Conservation (phyloP, 2,797 vertebrate genomes). For the Furcifer pardalis region DNA sequence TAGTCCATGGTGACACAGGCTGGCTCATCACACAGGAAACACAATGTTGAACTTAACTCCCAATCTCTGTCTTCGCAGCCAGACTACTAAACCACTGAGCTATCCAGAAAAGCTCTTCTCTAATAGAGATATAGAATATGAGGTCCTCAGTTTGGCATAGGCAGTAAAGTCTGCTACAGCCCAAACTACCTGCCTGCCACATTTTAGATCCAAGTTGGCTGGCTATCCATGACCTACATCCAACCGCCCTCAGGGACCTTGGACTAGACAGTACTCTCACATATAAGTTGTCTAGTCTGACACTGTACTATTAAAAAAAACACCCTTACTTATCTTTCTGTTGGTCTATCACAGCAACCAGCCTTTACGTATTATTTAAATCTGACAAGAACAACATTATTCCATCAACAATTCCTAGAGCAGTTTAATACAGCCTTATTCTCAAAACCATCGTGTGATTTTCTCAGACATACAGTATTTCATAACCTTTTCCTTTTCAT, state of each 20-base stretch:
- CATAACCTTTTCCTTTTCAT: neutral
- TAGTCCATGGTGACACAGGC: too few relatives aligned
- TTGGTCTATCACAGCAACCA: neutral
- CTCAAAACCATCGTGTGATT: neutral
- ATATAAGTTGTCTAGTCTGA: neutral
- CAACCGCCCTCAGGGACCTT: neutral
- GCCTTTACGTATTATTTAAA: neutral
- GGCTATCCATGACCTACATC: neutral
- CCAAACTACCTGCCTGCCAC: neutral
- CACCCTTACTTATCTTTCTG: neutral
- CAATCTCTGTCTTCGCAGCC: too few relatives aligned
- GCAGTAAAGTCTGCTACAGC: neutral
- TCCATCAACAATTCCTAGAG: neutral
- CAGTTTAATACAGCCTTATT: neutral
- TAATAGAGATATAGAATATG: neutral
- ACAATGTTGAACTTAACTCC: too few relatives aligned
- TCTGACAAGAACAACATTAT: neutral
- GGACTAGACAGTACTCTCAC: neutral
- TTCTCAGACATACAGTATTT: neutral
- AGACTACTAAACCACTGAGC: too few relatives aligned
- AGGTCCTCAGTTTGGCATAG: neutral
- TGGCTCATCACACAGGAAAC: too few relatives aligned
- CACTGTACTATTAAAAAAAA: neutral
- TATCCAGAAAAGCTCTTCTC: too few relatives aligned
- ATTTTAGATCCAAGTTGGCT: neutral